Percentiles rank a stretch among this genome's conserved stretches.
Evolutionary conservation across 2,113 vertebrate species (phyloP).

Genomic region (Aptenodytes forsteri): DNA sequence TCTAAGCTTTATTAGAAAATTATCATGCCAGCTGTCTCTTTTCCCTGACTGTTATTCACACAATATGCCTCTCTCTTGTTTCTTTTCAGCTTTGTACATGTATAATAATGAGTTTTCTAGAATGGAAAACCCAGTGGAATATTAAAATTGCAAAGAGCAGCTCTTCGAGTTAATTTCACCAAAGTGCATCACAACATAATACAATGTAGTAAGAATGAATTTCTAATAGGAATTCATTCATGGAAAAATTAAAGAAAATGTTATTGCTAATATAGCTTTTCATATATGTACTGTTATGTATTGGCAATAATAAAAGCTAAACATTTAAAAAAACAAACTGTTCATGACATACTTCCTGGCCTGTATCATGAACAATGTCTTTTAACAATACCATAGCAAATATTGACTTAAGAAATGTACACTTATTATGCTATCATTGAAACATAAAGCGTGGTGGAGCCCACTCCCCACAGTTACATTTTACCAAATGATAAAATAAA

Average conservation of each 20-base stretch:
- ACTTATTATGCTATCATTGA: neutral
- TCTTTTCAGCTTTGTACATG: slow-evolving; percentile 82
- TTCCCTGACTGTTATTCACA: slow-evolving; percentile 85
- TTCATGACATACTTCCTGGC: neutral
- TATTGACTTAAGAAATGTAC: neutral
- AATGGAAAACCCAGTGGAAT: slow-evolving; percentile 81
- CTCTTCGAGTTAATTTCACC: slow-evolving; percentile 74
- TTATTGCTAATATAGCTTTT: slow-evolving; percentile 46
- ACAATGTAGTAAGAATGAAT: slow-evolving; percentile 73
- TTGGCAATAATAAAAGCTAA: neutral
- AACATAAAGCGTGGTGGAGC: neutral
- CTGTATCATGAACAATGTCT: neutral
- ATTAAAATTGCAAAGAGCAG: slow-evolving; percentile 79
- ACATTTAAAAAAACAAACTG: neutral
- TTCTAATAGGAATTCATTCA: slow-evolving; percentile 70
- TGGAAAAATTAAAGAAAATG: slow-evolving; percentile 69
- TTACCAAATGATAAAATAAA: neutral
- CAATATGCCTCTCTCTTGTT: slow-evolving; percentile 85
- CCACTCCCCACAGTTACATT: neutral
- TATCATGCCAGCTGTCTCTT: slow-evolving; percentile 81
- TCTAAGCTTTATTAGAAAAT: slow-evolving; percentile 79
- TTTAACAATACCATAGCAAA: neutral
- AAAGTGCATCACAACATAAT: slow-evolving; percentile 77
- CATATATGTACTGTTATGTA: slow-evolving; percentile 12
- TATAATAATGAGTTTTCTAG: slow-evolving; percentile 87